These are phyloP conservation scores for Turritopsis rubra DNA, from an alignment of 30 jellyfish, hydroid and myxozoan genomes.

Conservation along the genomic window DNA sequence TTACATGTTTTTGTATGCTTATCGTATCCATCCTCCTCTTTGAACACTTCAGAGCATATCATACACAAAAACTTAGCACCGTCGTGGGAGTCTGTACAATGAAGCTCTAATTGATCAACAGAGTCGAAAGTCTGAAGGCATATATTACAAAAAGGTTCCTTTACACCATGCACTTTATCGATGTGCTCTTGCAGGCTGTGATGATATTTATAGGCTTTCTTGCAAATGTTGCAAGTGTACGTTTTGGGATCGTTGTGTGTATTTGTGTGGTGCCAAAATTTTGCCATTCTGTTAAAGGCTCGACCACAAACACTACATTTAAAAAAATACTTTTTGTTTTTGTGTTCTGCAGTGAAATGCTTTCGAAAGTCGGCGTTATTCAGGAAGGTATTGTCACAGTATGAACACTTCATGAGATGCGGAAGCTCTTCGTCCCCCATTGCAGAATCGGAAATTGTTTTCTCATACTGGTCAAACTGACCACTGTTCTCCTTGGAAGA, in stretches of 20 bases:
- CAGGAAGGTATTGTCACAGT: background rate
- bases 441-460: no score
- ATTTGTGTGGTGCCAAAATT: background rate
- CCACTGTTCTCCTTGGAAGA: background rate
- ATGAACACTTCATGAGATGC: background rate
- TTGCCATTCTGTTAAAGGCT: background rate
- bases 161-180: background rate
- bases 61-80: background rate
- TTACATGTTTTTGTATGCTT: background rate
- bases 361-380: background rate
- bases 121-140: conserved; percentile 15
- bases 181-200: conserved; percentile 10
- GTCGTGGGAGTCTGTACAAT: background rate
- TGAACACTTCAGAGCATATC: background rate
- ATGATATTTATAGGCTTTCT: conserved; percentile 5
- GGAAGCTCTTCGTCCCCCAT: background rate
- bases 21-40: background rate
- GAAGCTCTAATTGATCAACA: background rate
- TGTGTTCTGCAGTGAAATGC: background rate
- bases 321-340: background rate
- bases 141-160: conserved; percentile 7
- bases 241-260: background rate
- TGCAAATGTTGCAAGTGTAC: conserved; percentile 16
- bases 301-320: conserved; percentile 11
- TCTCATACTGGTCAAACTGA: no score